Conservation (phyloP, 2,113 vertebrate species). For the Sphaerodactylus townsendi region DNA sequence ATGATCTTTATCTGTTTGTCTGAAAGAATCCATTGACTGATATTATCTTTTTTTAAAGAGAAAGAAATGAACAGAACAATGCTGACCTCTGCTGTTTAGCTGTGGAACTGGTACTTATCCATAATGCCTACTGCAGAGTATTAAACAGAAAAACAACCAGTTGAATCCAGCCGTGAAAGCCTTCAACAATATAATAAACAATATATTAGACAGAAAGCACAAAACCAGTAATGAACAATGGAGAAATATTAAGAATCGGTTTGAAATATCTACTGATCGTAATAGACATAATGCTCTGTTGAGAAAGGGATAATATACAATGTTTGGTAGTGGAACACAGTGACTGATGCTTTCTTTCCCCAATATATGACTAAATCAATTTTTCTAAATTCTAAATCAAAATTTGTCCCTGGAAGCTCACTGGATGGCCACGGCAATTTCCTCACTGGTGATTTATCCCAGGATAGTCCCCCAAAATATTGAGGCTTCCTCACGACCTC, state of each 20-base stretch:
- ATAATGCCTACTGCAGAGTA: neutral
- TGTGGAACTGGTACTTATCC: conserved; percentile 41
- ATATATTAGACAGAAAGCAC: too few species aligned
- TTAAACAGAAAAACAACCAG: neutral
- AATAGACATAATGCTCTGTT: neutral
- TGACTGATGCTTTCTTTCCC: neutral
- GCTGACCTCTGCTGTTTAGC: conserved; percentile 77
- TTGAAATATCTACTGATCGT: neutral
- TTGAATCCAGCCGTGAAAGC: too few species aligned
- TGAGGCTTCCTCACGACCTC: too few species aligned
- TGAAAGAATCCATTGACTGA: neutral
- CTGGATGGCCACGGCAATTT: too few species aligned
- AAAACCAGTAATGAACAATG: neutral
- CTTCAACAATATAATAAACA: too few species aligned
- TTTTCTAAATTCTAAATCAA: too few species aligned
- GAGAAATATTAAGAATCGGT: neutral
- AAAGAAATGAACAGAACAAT: conserved; percentile 62
- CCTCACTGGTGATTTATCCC: too few species aligned
- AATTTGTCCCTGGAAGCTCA: too few species aligned
- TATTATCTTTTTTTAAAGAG: neutral
- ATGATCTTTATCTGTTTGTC: neutral
- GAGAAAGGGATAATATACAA: neutral
- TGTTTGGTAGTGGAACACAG: neutral
- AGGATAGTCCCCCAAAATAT: too few species aligned
- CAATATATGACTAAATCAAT: too few species aligned